A percentile compares a stretch with the other conserved stretches of the same genome.
These are phyloP conservation scores for Lepisosteus oculatus DNA, from an alignment of 2,113 vertebrate genomes.

Conservation along the genomic window DNA sequence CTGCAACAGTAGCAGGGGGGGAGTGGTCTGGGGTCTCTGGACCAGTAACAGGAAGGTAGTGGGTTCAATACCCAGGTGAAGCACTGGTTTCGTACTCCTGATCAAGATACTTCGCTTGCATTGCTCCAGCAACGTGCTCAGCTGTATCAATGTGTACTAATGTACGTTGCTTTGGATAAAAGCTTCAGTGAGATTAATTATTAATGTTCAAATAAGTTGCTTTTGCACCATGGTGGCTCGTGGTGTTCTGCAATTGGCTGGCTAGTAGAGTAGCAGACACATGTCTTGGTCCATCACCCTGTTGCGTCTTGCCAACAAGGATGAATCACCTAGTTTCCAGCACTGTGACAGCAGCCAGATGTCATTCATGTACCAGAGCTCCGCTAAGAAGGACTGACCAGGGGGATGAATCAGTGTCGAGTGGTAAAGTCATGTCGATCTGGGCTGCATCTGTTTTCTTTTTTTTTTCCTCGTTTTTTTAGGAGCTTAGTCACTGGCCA, in stretches of 20 bases:
- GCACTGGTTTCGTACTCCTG: too few relatives aligned
- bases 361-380: conserved; percentile 21
- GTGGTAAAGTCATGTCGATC: conserved; percentile 32
- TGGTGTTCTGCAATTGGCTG: conserved; percentile 53
- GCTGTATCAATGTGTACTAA: too few relatives aligned
- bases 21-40: too few relatives aligned
- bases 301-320: conserved; percentile 23
- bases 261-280: conserved; percentile 28
- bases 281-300: conserved; percentile 22
- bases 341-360: conserved; percentile 34
- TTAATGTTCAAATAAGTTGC: too few relatives aligned
- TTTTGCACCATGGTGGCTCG: conserved; percentile 24
- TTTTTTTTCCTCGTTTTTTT: not conserved
- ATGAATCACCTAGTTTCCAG: conserved; percentile 26
- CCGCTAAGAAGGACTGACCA: not conserved
- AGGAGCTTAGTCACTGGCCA: conserved; percentile 49
- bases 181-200: too few relatives aligned
- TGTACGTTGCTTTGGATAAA: too few relatives aligned
- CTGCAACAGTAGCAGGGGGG: too few relatives aligned
- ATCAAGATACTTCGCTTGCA: too few relatives aligned
- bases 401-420: conserved; percentile 24
- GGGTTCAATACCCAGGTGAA: too few relatives aligned
- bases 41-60: too few relatives aligned
- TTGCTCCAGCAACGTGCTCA: too few relatives aligned
- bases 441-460: conserved; percentile 54